Conservation (phyloP, 2,888 invertebrate species). For the Cecidostiba fungosa region DNA sequence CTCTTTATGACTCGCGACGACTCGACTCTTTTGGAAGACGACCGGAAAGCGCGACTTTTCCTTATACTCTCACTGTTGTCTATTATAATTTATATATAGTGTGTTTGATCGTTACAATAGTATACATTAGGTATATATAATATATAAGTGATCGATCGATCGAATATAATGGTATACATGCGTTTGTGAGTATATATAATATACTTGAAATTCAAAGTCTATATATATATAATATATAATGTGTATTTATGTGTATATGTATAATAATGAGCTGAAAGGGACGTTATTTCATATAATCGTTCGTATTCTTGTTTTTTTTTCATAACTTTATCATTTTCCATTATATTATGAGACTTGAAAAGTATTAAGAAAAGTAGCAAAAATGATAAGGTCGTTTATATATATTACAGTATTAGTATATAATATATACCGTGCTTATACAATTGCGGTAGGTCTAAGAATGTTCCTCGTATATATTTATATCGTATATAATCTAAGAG, state of each 20-base stretch:
- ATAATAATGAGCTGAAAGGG: conserved; percentile 7
- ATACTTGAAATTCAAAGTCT: conserved; percentile 7
- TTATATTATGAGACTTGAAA: conserved; percentile 5
- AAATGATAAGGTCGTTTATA: conserved; percentile 26
- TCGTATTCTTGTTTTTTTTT: not conserved
- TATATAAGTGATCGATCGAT: conserved; percentile 2
- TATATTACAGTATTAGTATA: conserved; percentile 23
- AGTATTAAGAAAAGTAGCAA: conserved; percentile 50
- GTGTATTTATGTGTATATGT: not conserved
- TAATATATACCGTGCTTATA: not conserved
- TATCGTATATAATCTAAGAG: not conserved
- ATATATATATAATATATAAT: not conserved
- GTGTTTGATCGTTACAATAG: no score
- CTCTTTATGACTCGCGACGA: not conserved
- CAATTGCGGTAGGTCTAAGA: not conserved
- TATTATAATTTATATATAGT: not conserved
- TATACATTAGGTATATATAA: not conserved
- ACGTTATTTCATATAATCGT: not conserved
- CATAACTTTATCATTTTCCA: not conserved
- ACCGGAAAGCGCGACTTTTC: conserved; percentile 20
- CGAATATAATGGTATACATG: not conserved
- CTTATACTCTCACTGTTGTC: not conserved
- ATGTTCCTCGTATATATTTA: not conserved
- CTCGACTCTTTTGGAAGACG: conserved; percentile 20
- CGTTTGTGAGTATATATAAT: not conserved